Evolutionary conservation across 2,797 vertebrate species (phyloP), one percentile per base, ranked within the genome.

Genomic region (Sebastes jordani): DNA sequence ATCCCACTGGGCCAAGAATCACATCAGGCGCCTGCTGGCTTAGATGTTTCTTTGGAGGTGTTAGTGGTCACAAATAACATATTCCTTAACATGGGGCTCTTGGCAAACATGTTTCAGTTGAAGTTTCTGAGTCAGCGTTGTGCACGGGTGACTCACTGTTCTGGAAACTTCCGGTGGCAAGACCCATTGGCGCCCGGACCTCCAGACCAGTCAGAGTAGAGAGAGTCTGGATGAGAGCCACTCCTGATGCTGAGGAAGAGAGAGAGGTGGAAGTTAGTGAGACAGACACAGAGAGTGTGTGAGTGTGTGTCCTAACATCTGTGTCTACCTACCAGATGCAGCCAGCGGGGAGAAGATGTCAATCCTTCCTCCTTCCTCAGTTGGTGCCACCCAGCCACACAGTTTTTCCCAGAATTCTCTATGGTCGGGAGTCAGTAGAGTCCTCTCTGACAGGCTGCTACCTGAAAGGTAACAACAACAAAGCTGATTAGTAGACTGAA

Each of bases 341-440:
- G 96, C 97, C 58, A 98, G 84, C 0, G 97, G 96, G 9, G 92
- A 91, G 85, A 98, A 98, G 75, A 97, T 81, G 71, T 97, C 95
- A 42, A 98, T 89, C 3, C 92, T 93, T 46, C 97, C 96, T 68
- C 94, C 96, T 69, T 96, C 92, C 70, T 93, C 90, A 16, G 86
- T n/a, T 2, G 93, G 76, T 4, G 82, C 81, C 60, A 98, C 91
- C 80, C 69, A 94, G 78, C 91, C 91, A 61, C 94, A 91, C 49
- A 98, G 79, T 78, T 95, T 96, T 89, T 96, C 96, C 97, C 97
- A 98, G 93, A 98, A 98, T 34, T 95, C 94, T 83, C 94, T 93
- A 13, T 96, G 90, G 38, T 95, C 85, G 1, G 96, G 94, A 22
- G 23, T 92, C 72, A 96, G 76, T 6, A 97, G 66, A 29, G 93